Conservation (phyloP, 2,113 vertebrate species). For the Drymodes brunneopygia region DNA sequence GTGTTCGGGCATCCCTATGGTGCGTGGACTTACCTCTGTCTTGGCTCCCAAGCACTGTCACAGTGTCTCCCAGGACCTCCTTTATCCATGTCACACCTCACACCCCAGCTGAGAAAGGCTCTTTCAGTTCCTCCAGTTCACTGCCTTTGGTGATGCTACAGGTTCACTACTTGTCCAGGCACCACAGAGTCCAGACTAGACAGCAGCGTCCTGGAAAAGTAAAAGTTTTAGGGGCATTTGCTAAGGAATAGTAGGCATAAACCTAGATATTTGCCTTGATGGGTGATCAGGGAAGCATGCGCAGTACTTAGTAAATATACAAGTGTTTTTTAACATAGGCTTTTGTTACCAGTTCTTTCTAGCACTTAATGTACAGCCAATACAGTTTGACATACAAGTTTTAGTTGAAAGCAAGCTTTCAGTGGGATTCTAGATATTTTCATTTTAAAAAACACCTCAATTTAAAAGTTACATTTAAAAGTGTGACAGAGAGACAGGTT, state of each 20-base stretch:
- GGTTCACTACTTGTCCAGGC: background rate
- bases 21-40: accelerated
- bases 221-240: background rate
- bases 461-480: slow-evolving; percentile 39
- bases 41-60: background rate
- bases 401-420: slow-evolving; percentile 29
- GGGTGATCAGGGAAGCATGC: background rate
- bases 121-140: background rate
- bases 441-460: background rate
- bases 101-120: background rate
- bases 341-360: background rate
- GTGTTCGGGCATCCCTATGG: accelerated
- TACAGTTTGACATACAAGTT: background rate
- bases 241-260: background rate
- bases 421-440: slow-evolving; percentile 39
- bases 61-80: background rate
- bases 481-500: slow-evolving; percentile 45
- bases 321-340: background rate
- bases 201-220: background rate
- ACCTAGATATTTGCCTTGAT: background rate
- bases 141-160: background rate
- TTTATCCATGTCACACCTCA: background rate
- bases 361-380: background rate
- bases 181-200: background rate
- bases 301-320: background rate